Conservation (phyloP, 1,140 invertebrate species). For the Amphibalanus amphitrite region DNA sequence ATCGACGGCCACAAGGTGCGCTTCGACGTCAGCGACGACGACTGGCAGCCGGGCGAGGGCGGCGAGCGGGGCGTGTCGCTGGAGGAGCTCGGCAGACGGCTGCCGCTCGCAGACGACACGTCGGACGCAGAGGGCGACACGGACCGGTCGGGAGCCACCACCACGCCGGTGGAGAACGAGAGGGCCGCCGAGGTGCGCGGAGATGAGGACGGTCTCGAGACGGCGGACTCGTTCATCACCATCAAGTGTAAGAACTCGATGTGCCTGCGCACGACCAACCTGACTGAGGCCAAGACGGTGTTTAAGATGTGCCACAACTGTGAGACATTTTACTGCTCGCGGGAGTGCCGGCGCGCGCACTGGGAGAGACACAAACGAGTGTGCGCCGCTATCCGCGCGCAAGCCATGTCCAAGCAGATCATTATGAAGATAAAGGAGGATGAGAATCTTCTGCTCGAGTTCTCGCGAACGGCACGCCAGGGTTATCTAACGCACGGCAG, state of each 20-base stretch:
- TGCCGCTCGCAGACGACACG: constrained; percentile 5
- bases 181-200: constrained; percentile 5
- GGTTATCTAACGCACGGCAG: constrained; percentile 63
- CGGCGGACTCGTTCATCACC: neutral
- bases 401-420: constrained; percentile 65
- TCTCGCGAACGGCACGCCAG: constrained; percentile 57
- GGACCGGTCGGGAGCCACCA: constrained; percentile 10
- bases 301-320: constrained; percentile 88
- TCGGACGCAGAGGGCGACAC: constrained; percentile 2
- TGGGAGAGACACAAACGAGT: constrained; percentile 78
- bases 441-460: constrained; percentile 48
- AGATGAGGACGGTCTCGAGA: constrained; percentile 6
- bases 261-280: constrained; percentile 25
- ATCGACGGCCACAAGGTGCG: constrained; percentile 1
- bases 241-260: constrained; percentile 18
- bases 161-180: constrained; percentile 6
- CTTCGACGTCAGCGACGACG: neutral
- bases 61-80: neutral
- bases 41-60: neutral
- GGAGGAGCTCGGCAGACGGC: neutral
- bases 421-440: constrained; percentile 69
- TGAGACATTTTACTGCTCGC: constrained; percentile 49
- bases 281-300: constrained; percentile 29
- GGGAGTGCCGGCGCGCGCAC: constrained; percentile 61
- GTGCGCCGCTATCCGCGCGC: constrained; percentile 71